Evolutionary conservation across 2,113 vertebrate genomes (phyloP).

Genomic region (Rhynchomys soricoides): DNA sequence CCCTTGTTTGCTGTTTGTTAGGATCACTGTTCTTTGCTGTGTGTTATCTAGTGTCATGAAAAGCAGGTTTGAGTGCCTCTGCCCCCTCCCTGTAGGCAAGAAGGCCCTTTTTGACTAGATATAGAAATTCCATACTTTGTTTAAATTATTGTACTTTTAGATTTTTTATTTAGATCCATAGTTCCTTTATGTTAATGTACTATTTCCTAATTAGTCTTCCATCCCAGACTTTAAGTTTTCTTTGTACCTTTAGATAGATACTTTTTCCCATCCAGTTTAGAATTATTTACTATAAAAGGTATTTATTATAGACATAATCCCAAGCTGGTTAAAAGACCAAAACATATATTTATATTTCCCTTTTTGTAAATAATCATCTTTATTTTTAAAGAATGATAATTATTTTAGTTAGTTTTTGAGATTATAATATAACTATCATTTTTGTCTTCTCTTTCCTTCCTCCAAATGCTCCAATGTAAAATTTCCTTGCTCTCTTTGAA

Average conservation of each 20-base stretch:
- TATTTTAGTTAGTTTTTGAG: neutral
- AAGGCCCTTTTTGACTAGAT: neutral
- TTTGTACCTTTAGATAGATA: neutral
- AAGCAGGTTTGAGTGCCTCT: neutral
- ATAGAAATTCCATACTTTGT: neutral
- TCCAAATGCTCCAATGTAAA: neutral
- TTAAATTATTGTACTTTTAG: slow-evolving; percentile 26
- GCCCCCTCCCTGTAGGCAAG: neutral
- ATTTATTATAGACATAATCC: neutral
- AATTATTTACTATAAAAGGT: slow-evolving; percentile 14
- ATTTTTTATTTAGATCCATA: neutral
- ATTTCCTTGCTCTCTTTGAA: neutral
- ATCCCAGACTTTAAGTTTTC: slow-evolving; percentile 2
- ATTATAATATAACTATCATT: neutral
- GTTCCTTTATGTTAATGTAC: neutral
- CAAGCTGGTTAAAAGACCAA: neutral
- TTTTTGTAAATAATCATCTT: neutral
- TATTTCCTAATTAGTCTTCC: slow-evolving; percentile 1
- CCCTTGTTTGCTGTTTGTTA: neutral
- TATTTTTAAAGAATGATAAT: slow-evolving; percentile 40
- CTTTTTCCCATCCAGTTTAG: neutral
- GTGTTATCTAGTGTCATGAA: neutral
- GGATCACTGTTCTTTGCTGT: neutral
- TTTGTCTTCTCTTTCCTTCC: neutral
- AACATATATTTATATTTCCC: slow-evolving; percentile 12